Base-by-base conservation (phyloP, 2,113 vertebrate species). In the Cheirogaleus medius region DNA sequence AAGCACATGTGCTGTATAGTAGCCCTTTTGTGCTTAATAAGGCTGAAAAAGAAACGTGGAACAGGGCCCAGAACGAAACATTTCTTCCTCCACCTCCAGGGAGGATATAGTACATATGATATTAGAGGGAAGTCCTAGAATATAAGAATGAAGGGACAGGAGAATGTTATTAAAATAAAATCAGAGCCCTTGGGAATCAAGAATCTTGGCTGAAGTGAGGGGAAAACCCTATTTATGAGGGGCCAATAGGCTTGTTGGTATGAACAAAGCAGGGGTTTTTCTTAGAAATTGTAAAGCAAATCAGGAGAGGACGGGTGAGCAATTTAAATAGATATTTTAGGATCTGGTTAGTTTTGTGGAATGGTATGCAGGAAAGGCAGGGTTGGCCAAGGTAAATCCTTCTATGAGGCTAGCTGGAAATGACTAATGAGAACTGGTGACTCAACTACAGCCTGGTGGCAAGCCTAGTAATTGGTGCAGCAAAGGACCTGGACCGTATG, bases 241-340 rank as follows among this genome's bases (percentile, higher is more conserved):
- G n/a, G 3, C 39, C 20, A 29, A 1, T 29, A 73, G 27, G 47
- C 42, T 74, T 71, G 20, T 42, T 82, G 32, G 27, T 87, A 9
- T 87, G 56, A 94, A 11, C 27, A 49, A 90, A 81, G 47, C 49
- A 81, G 1, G 6, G 18, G 25, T 17, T 5, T 32, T 91, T 87
- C 49, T 68, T 77, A 52, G 49, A 94, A 42, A 37, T 34, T 42
- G 27, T 49, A 91, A 87, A 91, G 14, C 44, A 68, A 52, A 76
- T 94, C 58, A 83, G 17, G 56, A 78, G 27, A 47, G 11, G 5
- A 4, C 4, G 81, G 11, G 34, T 74, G 56, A 91, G 49, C 4
- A 91, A 42, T 68, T 87, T 60, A 91, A 58, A 15, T 76, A 74
- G 56, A 49, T 49, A 77, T 68, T 91, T 90, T 60, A 47, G 42